phyloP scores from a whole-genome alignment of 2,888 invertebrate genomes.

The Agrotis segetum region DNA sequence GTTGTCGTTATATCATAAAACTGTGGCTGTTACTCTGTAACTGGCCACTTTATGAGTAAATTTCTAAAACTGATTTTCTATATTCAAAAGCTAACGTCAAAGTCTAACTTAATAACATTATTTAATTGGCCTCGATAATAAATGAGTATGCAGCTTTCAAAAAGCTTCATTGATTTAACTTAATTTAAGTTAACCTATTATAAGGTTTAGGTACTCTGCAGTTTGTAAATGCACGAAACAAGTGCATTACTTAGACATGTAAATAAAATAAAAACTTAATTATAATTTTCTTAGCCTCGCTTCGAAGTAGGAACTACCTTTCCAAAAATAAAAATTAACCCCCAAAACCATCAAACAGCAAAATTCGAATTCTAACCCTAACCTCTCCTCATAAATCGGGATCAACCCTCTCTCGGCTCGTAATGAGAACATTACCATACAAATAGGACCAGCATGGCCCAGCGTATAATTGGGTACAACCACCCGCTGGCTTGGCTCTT shows the following conservation, averaged over 20 bases:
- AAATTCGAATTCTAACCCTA: slow-evolving; percentile 53
- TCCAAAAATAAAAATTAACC: slow-evolving; percentile 29
- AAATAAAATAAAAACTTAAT: too few species aligned
- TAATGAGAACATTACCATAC: slow-evolving; percentile 90
- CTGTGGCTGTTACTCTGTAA: background rate
- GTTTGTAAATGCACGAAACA: too few species aligned
- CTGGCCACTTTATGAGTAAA: background rate
- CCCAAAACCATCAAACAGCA: slow-evolving; percentile 23
- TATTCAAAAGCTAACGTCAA: background rate
- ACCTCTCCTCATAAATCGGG: slow-evolving; percentile 69
- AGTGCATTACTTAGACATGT: too few species aligned
- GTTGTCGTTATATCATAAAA: background rate
- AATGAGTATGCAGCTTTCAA: background rate
- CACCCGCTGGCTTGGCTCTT: slow-evolving; percentile 85
- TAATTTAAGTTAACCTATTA: too few species aligned
- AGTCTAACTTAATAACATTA: background rate
- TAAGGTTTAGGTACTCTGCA: too few species aligned
- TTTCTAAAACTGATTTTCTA: background rate
- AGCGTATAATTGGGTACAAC: slow-evolving; percentile 86
- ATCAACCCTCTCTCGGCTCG: slow-evolving; percentile 84
- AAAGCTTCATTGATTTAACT: background rate
- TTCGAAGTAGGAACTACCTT: background rate
- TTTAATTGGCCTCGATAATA: background rate
- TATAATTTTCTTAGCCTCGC: background rate
- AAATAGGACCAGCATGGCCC: slow-evolving; percentile 86